These are phyloP conservation scores for Polydrusus pterygomalis DNA, from an alignment of 2,888 invertebrate species.

Conservation along the genomic window DNA sequence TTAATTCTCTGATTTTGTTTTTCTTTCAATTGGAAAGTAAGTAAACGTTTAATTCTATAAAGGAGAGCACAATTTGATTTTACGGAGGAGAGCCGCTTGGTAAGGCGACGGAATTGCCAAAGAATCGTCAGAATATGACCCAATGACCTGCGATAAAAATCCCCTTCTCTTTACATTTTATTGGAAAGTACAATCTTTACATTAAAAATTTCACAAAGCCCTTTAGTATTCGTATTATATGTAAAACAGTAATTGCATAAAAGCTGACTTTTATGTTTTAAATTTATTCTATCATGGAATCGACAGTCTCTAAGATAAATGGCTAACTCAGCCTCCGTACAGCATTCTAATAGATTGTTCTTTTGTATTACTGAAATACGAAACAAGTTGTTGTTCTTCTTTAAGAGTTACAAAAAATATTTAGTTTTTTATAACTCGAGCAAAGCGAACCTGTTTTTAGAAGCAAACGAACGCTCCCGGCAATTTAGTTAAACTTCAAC, in stretches of 20 bases:
- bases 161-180: too few relatives aligned
- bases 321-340: neutral
- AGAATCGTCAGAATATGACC: too few relatives aligned
- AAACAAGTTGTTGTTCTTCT: too few relatives aligned
- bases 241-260: neutral
- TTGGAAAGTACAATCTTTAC: neutral
- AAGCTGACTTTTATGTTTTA: constrained; percentile 3
- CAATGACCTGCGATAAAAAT: too few relatives aligned
- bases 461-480: neutral
- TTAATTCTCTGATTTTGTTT: too few relatives aligned
- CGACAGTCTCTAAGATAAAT: neutral
- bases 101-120: too few relatives aligned
- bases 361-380: too few relatives aligned
- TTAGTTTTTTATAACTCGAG: neutral
- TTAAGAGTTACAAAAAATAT: too few relatives aligned
- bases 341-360: constrained; percentile 2
- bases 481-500: neutral
- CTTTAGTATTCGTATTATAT: neutral
- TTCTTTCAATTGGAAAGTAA: too few relatives aligned
- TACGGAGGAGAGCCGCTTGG: too few relatives aligned
- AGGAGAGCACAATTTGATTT: too few relatives aligned
- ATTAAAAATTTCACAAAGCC: neutral
- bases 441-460: neutral
- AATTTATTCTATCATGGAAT: constrained; percentile 10
- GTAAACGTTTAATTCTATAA: too few relatives aligned